Percentiles rank a stretch among this genome's conserved stretches.
Evolutionary conservation across 1,140 invertebrate genomes (phyloP).

Genomic region (Wasmannia auropunctata): DNA sequence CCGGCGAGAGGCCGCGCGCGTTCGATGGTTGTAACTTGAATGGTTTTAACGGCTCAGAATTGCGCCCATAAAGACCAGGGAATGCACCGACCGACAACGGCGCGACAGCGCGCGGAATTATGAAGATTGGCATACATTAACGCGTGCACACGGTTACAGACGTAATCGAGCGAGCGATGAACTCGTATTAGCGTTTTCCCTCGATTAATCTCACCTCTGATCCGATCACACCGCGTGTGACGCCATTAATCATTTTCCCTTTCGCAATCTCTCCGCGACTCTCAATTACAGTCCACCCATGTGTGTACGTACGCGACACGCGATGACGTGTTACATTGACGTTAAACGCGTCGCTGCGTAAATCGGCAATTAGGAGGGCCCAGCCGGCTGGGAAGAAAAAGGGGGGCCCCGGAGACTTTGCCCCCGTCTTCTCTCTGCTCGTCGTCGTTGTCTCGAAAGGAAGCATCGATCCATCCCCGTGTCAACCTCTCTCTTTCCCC

Average conservation of each 20-base stretch:
- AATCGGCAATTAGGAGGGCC: slow-evolving; percentile 63
- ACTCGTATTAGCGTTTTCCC: slow-evolving; percentile 56
- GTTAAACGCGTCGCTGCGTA: slow-evolving; percentile 29
- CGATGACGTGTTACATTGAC: slow-evolving; percentile 55
- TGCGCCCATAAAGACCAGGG: slow-evolving; percentile 24
- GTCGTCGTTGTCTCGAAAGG: slow-evolving; percentile 69
- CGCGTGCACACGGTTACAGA: neutral
- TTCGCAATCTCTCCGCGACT: slow-evolving; percentile 44
- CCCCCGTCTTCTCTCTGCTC: slow-evolving; percentile 11
- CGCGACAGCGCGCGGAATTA: slow-evolving; percentile 42
- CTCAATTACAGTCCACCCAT: slow-evolving; percentile 17
- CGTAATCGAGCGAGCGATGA: slow-evolving; percentile 54
- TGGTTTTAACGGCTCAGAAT: slow-evolving; percentile 44
- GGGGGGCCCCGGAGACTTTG: neutral
- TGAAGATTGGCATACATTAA: slow-evolving; percentile 53
- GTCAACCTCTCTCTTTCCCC: slow-evolving; percentile 45
- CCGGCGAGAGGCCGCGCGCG: neutral
- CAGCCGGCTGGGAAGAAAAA: neutral
- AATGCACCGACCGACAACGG: neutral
- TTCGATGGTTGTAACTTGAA: slow-evolving; percentile 14
- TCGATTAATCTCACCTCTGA: slow-evolving; percentile 58
- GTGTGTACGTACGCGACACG: neutral
- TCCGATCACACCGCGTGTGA: slow-evolving; percentile 42
- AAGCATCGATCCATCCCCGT: slow-evolving; percentile 78
- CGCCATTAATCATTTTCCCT: slow-evolving; percentile 56